Conservation (phyloP, 2,888 invertebrate genomes). For the Argyresthia goedartella region DNA sequence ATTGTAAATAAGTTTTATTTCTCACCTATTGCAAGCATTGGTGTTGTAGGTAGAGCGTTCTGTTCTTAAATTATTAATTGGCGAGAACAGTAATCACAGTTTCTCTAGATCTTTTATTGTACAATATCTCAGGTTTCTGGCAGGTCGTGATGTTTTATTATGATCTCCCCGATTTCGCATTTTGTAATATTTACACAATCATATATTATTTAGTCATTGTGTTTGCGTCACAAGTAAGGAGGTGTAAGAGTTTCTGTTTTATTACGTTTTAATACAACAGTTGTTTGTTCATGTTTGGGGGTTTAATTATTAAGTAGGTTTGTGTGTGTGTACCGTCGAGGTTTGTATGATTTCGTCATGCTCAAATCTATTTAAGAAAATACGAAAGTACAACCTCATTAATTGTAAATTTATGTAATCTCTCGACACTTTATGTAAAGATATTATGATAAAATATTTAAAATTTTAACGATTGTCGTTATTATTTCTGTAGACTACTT, state of each 20-base stretch:
- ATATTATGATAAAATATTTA: not conserved
- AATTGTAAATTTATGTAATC: not conserved
- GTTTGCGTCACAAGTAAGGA: too few relatives aligned
- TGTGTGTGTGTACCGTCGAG: not conserved
- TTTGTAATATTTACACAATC: too few relatives aligned
- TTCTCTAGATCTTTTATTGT: not conserved
- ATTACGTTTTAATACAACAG: not conserved
- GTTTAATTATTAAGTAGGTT: not conserved
- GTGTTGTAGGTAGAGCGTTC: too few relatives aligned
- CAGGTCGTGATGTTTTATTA: not conserved
- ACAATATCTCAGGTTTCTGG: not conserved
- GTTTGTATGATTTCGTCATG: not conserved
- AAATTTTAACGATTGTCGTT: slow-evolving; percentile 17
- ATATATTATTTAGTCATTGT: too few relatives aligned
- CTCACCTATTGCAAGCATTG: too few relatives aligned
- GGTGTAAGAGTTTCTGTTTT: too few relatives aligned
- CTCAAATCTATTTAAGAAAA: not conserved
- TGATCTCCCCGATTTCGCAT: not conserved
- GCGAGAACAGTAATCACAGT: too few relatives aligned
- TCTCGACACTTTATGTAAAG: too few relatives aligned
- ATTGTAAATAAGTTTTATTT: not conserved
- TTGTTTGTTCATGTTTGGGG: not conserved
- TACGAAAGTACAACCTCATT: slow-evolving; percentile 5
- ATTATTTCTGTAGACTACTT: slow-evolving; percentile 16
- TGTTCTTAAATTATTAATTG: too few relatives aligned